Conservation (phyloP, 2,797 vertebrate genomes). For the Tragelaphus eurycerus region DNA sequence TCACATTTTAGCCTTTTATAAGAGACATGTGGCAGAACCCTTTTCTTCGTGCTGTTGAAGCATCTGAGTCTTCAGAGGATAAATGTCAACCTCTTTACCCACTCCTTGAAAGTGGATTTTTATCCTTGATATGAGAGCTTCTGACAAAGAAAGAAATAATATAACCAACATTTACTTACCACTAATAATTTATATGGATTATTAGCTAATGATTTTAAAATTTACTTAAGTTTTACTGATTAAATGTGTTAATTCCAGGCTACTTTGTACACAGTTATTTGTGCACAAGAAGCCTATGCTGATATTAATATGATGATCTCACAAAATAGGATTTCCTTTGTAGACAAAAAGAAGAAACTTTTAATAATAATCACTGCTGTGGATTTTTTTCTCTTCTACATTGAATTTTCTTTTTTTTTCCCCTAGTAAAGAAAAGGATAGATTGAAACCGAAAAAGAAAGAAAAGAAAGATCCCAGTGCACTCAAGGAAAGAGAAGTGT, state of each 20-base stretch:
- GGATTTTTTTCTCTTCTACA: neutral
- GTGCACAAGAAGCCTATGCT: neutral
- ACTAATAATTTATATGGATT: constrained; percentile 15
- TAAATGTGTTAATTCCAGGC: neutral
- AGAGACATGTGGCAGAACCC: neutral
- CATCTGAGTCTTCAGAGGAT: constrained; percentile 7
- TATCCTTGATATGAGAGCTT: constrained; percentile 4
- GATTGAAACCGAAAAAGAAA: constrained; percentile 87
- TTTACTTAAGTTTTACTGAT: neutral
- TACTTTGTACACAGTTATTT: constrained; percentile 13
- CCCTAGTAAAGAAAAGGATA: constrained; percentile 92
- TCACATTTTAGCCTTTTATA: neutral
- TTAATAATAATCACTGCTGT: neutral
- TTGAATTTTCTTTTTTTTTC: constrained; percentile 38
- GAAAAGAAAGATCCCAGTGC: constrained; percentile 92
- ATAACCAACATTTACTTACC: constrained; percentile 15
- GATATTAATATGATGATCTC: neutral
- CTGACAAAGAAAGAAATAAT: neutral
- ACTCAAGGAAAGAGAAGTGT: constrained; percentile 95
- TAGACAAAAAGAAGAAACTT: neutral
- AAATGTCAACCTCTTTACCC: neutral
- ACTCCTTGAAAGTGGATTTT: constrained; percentile 13
- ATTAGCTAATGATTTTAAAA: neutral
- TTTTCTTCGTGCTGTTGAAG: neutral
- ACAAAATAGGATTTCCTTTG: constrained; percentile 23